These are phyloP conservation scores for Amiota communis DNA, from an alignment of 2,888 invertebrate genomes.

Conservation along the genomic window DNA sequence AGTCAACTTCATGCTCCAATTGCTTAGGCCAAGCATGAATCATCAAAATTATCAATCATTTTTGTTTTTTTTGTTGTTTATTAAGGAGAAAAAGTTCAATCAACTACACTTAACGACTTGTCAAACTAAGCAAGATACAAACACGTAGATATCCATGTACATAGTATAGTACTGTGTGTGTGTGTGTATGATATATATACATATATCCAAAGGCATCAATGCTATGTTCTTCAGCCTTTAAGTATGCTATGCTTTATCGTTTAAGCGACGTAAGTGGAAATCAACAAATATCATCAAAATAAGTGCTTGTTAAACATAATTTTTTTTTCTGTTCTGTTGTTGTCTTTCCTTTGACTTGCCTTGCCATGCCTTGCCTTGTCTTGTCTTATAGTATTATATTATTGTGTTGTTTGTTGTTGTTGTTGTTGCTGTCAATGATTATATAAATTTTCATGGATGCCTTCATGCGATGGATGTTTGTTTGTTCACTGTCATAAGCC, in stretches of 20 bases:
- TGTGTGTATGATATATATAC: neutral
- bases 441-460: constrained; percentile 33
- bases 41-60: constrained; percentile 66
- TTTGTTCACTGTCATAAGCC: constrained; percentile 54
- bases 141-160: neutral
- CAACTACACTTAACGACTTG: constrained; percentile 36
- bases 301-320: constrained; percentile 68
- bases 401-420: no score
- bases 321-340: constrained; percentile 42
- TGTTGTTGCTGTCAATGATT: no score
- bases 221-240: neutral
- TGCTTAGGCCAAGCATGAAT: constrained; percentile 55
- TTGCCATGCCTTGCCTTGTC: no score
- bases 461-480: constrained; percentile 58
- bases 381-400: no score
- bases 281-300: constrained; percentile 69
- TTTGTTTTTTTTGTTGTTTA: constrained; percentile 57
- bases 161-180: neutral
- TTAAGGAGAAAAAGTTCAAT: constrained; percentile 32
- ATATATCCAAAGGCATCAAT: neutral
- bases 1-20: no score
- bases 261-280: constrained; percentile 64
- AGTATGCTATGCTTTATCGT: constrained; percentile 24
- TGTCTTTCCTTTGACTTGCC: constrained; percentile 25
- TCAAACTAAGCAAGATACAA: constrained; percentile 37